Evolutionary conservation across 2,113 vertebrate species (phyloP).

Genomic region (Notechis scutatus): DNA sequence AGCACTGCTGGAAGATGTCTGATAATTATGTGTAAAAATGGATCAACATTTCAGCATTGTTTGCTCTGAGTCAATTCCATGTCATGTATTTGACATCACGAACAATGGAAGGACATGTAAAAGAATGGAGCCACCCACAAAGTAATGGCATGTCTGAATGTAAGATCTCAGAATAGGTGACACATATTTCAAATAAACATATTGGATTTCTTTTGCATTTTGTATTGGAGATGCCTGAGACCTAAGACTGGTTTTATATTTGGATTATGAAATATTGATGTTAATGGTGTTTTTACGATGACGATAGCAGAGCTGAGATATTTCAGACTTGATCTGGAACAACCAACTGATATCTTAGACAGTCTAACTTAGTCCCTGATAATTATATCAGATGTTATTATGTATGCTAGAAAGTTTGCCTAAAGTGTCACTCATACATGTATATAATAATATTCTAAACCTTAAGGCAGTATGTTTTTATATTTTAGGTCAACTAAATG

Average conservation of each 20-base stretch:
- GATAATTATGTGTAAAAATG: not conserved
- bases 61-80: too few relatives aligned
- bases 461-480: not conserved
- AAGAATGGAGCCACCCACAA: not conserved
- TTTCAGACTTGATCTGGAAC: not conserved
- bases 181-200: not conserved
- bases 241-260: not conserved
- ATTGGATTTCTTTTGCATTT: not conserved
- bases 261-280: not conserved
- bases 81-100: conserved; percentile 1
- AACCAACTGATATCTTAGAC: too few relatives aligned
- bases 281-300: not conserved
- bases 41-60: too few relatives aligned
- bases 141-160: conserved; percentile 15
- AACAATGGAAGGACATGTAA: conserved; percentile 5
- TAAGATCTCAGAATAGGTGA: not conserved
- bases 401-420: not conserved
- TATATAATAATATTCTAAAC: not conserved
- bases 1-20: not conserved
- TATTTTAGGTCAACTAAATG: not conserved
- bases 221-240: not conserved
- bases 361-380: not conserved
- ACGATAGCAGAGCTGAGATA: not conserved
- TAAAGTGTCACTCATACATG: not conserved
- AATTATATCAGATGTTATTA: not conserved